Evolutionary conservation across 2,113 vertebrate genomes (phyloP), one percentile per base, ranked within the genome.

Genomic region (Triplophysa siluroides): DNA sequence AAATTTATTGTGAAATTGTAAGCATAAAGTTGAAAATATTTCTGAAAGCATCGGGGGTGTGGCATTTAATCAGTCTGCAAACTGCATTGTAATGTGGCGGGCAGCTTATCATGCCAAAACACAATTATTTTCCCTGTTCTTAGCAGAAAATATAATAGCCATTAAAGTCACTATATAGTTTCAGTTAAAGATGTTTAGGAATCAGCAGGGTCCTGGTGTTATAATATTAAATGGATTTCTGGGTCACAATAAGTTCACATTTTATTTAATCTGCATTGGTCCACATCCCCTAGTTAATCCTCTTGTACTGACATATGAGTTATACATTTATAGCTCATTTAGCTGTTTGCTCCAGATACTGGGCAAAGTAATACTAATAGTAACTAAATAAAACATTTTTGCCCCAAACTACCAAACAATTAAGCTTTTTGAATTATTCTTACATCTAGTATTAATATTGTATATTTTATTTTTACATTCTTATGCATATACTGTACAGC

Each of bases 321-420:
- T 3, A 23, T 23, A 50, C 2, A 69, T 69, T 52, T 54, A 19
- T 7, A 11, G 41, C 71, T 80, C 11, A 83, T 72, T 80, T 66
- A 68, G 16, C n/a, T 21, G 72, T 78, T 75, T 58, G 26, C 29
- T 80, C 33, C n/a, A n/a, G n/a, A n/a, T n/a, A n/a, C n/a, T n/a
- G n/a, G n/a, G n/a, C n/a, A n/a, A n/a, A n/a, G n/a, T n/a, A n/a
- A n/a, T n/a, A n/a, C n/a, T n/a, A n/a, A n/a, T n/a, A n/a, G n/a
- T n/a, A n/a, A n/a, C n/a, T n/a, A n/a, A n/a, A n/a, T n/a, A n/a
- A n/a, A n/a, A n/a, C n/a, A n/a, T n/a, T n/a, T n/a, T n/a, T n/a
- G n/a, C n/a, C n/a, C n/a, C n/a, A n/a, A n/a, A n/a, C n/a, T n/a
- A n/a, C n/a, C n/a, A n/a, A n/a, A n/a, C n/a, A n/a, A n/a, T n/a